Conservation (phyloP, 2,113 vertebrate genomes). For the Syrrhaptes paradoxus region DNA sequence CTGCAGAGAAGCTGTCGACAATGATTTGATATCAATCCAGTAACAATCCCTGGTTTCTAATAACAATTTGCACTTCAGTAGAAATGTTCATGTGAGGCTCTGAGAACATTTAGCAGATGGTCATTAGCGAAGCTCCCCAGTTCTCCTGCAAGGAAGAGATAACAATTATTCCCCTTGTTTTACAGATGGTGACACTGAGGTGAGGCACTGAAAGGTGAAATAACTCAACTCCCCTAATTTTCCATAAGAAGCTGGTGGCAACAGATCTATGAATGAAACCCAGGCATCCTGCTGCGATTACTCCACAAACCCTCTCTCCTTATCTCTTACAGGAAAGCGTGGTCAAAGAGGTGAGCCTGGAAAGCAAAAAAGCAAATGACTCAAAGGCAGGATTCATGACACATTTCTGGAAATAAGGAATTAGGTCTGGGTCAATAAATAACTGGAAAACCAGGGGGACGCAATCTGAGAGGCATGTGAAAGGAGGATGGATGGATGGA, state of each 20-base stretch:
- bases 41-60: constrained; percentile 70
- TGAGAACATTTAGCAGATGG: constrained; percentile 66
- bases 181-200: constrained; percentile 57
- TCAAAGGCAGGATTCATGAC: constrained; percentile 60
- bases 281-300: constrained; percentile 49
- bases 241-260: constrained; percentile 48
- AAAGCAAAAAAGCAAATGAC: constrained; percentile 41
- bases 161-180: constrained; percentile 61
- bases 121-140: constrained; percentile 38
- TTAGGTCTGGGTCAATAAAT: constrained; percentile 66
- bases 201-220: constrained; percentile 64
- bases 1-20: constrained; percentile 70
- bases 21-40: constrained; percentile 72
- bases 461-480: constrained; percentile 55
- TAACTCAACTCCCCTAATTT: constrained; percentile 46
- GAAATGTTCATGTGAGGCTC: constrained; percentile 64
- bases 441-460: constrained; percentile 49
- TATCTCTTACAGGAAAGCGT: constrained; percentile 47
- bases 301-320: constrained; percentile 14
- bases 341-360: constrained; percentile 60
- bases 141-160: constrained; percentile 68
- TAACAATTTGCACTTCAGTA: constrained; percentile 72
- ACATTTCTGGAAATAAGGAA: constrained; percentile 67
- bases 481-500: constrained; percentile 48
- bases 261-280: constrained; percentile 63